Evolutionary conservation across 2,113 vertebrate species (phyloP).

Genomic region (Sterrhoptilus dennistouni): DNA sequence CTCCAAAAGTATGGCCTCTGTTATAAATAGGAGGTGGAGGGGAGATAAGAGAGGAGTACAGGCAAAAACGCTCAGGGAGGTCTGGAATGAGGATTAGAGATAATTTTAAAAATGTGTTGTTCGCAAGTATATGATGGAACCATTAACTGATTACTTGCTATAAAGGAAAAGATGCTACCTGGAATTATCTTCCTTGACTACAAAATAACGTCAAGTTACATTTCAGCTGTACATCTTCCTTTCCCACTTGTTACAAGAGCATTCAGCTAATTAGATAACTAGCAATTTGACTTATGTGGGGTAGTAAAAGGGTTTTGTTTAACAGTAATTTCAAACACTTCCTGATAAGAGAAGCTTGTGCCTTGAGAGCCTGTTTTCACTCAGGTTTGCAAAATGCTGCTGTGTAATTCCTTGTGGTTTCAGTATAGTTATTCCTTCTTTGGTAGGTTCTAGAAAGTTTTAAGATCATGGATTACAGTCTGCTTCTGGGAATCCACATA

Average conservation of each 20-base stretch:
- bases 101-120: neutral
- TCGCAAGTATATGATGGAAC: neutral
- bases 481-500: conserved; percentile 91
- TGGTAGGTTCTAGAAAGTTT: conserved; percentile 95
- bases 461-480: conserved; percentile 99
- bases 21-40: neutral
- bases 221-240: neutral
- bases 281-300: neutral
- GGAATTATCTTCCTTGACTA: neutral
- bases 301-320: neutral
- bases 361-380: neutral
- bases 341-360: neutral
- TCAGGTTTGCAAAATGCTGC: neutral
- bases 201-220: neutral
- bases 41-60: neutral
- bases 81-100: neutral
- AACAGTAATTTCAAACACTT: neutral
- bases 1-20: neutral
- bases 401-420: neutral
- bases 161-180: neutral
- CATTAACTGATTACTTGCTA: neutral
- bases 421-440: neutral
- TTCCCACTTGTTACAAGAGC: neutral
- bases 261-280: neutral
- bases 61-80: neutral